Evolutionary conservation across 2,888 invertebrate species (phyloP).

Genomic region (Archaeoteleia sp.): DNA sequence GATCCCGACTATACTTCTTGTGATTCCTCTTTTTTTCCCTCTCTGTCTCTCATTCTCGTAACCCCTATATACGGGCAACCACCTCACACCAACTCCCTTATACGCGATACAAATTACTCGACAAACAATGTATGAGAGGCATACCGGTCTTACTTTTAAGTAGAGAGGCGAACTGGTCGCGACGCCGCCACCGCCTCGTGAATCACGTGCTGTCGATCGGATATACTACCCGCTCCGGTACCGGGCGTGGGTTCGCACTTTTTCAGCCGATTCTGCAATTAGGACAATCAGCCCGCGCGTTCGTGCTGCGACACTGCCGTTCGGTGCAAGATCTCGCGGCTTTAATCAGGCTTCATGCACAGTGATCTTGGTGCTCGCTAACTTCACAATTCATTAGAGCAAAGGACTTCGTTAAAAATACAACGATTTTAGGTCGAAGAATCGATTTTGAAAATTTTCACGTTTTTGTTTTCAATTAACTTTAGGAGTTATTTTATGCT

Average conservation of each 20-base stretch:
- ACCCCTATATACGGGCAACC: constrained; percentile 44
- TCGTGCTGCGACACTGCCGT: constrained; percentile 41
- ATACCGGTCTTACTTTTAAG: constrained; percentile 53
- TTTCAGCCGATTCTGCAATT: constrained; percentile 49
- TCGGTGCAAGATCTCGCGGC: constrained; percentile 51
- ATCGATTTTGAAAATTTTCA: too few species aligned
- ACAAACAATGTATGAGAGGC: constrained; percentile 53
- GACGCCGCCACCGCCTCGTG: constrained; percentile 49
- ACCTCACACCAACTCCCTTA: constrained; percentile 28
- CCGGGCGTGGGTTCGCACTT: constrained; percentile 47
- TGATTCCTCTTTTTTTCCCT: constrained; percentile 37
- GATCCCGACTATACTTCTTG: constrained; percentile 21
- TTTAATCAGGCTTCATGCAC: constrained; percentile 50
- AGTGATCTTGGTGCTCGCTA: background rate
- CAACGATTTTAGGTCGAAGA: too few species aligned
- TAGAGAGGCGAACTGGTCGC: constrained; percentile 51
- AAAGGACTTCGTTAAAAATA: too few species aligned
- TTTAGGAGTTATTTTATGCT: too few species aligned
- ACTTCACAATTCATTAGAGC: background rate
- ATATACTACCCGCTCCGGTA: constrained; percentile 32
- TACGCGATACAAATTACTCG: constrained; percentile 54
- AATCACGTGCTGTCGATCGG: constrained; percentile 52
- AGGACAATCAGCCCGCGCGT: constrained; percentile 51
- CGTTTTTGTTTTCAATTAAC: too few species aligned
- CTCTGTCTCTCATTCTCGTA: constrained; percentile 40